A percentile compares a stretch with the other conserved stretches of the same genome.
Conservation (phyloP, 2,797 vertebrate species). For the Spinibarbus caldwelli region DNA sequence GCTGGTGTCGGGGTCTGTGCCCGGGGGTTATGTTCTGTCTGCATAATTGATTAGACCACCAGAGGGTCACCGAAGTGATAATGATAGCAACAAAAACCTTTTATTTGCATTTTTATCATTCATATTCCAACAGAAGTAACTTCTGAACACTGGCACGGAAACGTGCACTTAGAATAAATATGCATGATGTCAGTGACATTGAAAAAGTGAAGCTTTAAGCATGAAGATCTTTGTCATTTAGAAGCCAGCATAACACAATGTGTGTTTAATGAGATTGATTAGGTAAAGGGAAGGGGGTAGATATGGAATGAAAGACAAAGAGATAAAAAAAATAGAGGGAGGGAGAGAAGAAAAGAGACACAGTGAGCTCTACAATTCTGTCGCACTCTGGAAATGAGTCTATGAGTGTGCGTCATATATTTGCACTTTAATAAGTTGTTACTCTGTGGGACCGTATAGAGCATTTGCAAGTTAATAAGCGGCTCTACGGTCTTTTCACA, state of each 20-base stretch:
- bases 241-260: constrained; percentile 1
- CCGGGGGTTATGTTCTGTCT: constrained; percentile 74
- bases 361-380: constrained; percentile 22
- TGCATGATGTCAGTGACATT: constrained; percentile 30
- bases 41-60: constrained; percentile 77
- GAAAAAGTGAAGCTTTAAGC: constrained; percentile 37
- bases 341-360: constrained; percentile 5
- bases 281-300: not conserved
- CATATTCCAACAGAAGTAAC: constrained; percentile 53
- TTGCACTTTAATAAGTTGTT: constrained; percentile 65
- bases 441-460: constrained; percentile 52
- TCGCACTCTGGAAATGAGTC: constrained; percentile 30
- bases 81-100: constrained; percentile 59
- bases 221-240: constrained; percentile 25
- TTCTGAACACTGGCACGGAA: constrained; percentile 40
- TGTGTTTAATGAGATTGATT: constrained; percentile 33
- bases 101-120: constrained; percentile 68
- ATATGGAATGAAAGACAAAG: constrained; percentile 1
- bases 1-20: constrained; percentile 72
- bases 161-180: constrained; percentile 46
- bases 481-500: constrained; percentile 58
- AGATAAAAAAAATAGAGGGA: constrained; percentile 9
- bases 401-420: constrained; percentile 52
- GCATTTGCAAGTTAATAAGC: constrained; percentile 65
- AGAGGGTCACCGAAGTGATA: constrained; percentile 66